Conservation (phyloP, 1,140 invertebrate genomes). For the Anadara kagoshimensis region DNA sequence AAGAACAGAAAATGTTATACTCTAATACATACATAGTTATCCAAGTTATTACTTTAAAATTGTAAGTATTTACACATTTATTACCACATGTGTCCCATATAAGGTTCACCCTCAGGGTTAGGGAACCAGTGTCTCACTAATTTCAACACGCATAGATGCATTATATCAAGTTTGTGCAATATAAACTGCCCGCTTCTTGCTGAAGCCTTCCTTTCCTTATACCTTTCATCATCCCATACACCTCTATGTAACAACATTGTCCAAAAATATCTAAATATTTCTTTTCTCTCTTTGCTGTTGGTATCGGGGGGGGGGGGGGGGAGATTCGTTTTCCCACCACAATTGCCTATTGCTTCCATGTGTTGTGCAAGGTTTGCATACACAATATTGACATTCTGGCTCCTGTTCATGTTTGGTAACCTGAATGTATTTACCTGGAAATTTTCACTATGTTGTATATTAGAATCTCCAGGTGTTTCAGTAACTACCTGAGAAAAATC, state of each 20-base stretch:
- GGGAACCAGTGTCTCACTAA: constrained; percentile 23
- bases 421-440: too few species aligned
- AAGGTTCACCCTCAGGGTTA: too few species aligned
- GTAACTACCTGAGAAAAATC: too few species aligned
- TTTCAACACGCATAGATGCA: constrained; percentile 17
- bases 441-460: too few species aligned
- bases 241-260: constrained; percentile 19
- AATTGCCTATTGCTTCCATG: constrained; percentile 11
- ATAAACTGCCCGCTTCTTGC: not conserved
- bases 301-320: not conserved
- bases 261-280: constrained; percentile 24
- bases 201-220: not conserved
- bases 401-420: not conserved
- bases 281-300: not conserved
- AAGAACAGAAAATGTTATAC: too few species aligned
- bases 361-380: constrained; percentile 18
- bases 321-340: constrained; percentile 14
- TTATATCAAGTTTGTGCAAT: constrained; percentile 14
- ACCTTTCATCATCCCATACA: constrained; percentile 17
- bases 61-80: too few species aligned
- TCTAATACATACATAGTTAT: too few species aligned
- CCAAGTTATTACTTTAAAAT: too few species aligned
- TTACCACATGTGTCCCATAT: too few species aligned
- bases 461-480: not conserved
- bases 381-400: constrained; percentile 15